A percentile compares a stretch with the other conserved stretches of the same genome.
These are phyloP conservation scores for Ibidorhyncha struthersii DNA, from an alignment of 2,113 vertebrate species.

Conservation along the genomic window DNA sequence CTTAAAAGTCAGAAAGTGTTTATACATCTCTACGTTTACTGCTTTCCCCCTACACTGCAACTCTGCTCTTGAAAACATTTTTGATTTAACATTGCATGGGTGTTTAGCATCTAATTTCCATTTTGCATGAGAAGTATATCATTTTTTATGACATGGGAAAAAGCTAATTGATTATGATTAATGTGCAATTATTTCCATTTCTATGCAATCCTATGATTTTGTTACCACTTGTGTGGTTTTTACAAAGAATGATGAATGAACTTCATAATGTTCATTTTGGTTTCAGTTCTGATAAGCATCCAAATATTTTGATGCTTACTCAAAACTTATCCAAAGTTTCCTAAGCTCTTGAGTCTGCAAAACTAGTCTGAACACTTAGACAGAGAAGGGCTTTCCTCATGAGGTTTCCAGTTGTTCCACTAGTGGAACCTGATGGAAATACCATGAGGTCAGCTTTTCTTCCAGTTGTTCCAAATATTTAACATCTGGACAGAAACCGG, in stretches of 20 bases:
- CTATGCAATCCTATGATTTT: neutral
- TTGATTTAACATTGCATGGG: neutral
- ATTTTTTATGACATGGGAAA: neutral
- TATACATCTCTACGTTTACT: neutral
- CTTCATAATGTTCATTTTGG: neutral
- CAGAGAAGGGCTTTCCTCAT: conserved; percentile 60
- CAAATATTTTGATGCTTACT: conserved; percentile 54
- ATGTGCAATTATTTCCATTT: neutral
- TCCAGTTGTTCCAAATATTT: conserved; percentile 56
- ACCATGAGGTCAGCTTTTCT: conserved; percentile 68
- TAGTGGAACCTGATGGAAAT: conserved; percentile 66
- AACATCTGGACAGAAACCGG: conserved; percentile 67
- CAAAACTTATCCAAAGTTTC: conserved; percentile 63
- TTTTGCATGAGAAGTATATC: neutral
- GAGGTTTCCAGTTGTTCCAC: conserved; percentile 64
- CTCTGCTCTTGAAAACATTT: neutral
- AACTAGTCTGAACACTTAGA: conserved; percentile 39
- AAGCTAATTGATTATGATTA: neutral
- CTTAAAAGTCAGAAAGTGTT: neutral
- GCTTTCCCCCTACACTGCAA: neutral
- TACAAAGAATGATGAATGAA: neutral
- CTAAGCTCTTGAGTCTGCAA: conserved; percentile 47
- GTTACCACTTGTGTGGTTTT: neutral
- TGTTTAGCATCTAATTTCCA: neutral
- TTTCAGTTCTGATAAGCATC: conserved; percentile 45